Conservation (phyloP, 2,888 invertebrate genomes). For the Heteropelma amictum region DNA sequence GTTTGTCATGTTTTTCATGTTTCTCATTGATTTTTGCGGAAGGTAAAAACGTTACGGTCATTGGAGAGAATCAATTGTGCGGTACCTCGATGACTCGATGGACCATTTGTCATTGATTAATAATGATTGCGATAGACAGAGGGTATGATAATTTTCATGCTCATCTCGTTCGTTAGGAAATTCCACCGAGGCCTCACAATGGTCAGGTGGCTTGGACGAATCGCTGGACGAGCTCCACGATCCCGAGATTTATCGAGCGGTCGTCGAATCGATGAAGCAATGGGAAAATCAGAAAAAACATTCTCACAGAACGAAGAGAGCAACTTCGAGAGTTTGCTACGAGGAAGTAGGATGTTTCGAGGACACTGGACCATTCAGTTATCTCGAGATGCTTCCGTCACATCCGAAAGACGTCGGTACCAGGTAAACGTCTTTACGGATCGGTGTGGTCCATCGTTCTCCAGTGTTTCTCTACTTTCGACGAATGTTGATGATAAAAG, state of each 20-base stretch:
- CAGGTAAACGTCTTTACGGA: conserved; percentile 80
- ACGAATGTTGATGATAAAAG: too few relatives aligned
- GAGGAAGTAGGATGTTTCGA: conserved; percentile 95
- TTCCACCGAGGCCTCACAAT: conserved; percentile 73
- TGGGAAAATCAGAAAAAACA: conserved; percentile 83
- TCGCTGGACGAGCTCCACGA: conserved; percentile 86
- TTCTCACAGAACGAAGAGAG: conserved; percentile 83
- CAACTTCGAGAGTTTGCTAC: conserved; percentile 91
- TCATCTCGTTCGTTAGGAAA: conserved; percentile 60
- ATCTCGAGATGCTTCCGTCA: conserved; percentile 92
- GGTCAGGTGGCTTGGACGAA: conserved; percentile 82
- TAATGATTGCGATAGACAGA: not conserved
- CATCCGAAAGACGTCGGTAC: conserved; percentile 92
- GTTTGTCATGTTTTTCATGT: not conserved
- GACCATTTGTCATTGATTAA: not conserved
- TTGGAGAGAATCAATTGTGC: not conserved
- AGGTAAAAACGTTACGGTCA: not conserved
- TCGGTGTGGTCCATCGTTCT: not conserved
- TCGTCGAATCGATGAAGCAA: conserved; percentile 85
- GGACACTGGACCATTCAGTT: conserved; percentile 93
- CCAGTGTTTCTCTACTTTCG: not conserved
- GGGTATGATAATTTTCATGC: not conserved
- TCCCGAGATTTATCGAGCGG: conserved; percentile 85
- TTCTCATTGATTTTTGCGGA: not conserved
- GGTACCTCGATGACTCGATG: too few relatives aligned